Evolutionary conservation across 2,113 vertebrate species (phyloP).

Genomic region (Microtus richardsoni): DNA sequence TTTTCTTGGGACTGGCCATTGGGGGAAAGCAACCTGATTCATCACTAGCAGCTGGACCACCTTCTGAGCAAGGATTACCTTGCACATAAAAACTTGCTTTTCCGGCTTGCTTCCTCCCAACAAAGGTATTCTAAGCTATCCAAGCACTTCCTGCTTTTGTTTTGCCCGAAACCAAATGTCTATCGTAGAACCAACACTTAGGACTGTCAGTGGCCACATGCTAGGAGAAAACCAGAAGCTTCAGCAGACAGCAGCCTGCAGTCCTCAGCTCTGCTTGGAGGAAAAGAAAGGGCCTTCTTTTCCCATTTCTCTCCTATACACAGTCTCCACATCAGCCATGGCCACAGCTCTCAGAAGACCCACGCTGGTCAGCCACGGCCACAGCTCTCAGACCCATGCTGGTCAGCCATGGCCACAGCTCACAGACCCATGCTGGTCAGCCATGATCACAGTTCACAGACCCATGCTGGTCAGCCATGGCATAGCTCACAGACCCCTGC

Average conservation of each 20-base stretch:
- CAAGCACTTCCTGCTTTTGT: conserved; percentile 53
- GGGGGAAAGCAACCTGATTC: conserved; percentile 75
- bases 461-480: neutral
- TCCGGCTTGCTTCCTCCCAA: neutral
- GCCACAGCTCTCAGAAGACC: neutral
- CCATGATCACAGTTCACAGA: neutral
- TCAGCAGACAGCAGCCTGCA: neutral
- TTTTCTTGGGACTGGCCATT: conserved; percentile 81
- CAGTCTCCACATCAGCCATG: neutral
- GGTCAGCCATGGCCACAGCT: neutral
- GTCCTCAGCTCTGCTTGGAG: neutral
- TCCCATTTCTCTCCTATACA: neutral
- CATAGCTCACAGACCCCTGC: neutral
- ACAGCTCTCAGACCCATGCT: neutral
- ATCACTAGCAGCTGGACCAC: conserved; percentile 76
- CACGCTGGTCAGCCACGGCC: neutral
- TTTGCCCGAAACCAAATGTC: neutral
- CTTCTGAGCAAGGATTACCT: conserved; percentile 73
- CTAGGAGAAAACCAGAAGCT: neutral
- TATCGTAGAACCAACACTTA: neutral
- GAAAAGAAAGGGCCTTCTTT: neutral
- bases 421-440: neutral
- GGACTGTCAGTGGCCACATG: neutral
- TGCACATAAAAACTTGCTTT: conserved; percentile 58
- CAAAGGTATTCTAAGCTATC: conserved; percentile 56